phyloP scores from a whole-genome alignment of 2,797 vertebrate species.

The Prionace glauca region DNA sequence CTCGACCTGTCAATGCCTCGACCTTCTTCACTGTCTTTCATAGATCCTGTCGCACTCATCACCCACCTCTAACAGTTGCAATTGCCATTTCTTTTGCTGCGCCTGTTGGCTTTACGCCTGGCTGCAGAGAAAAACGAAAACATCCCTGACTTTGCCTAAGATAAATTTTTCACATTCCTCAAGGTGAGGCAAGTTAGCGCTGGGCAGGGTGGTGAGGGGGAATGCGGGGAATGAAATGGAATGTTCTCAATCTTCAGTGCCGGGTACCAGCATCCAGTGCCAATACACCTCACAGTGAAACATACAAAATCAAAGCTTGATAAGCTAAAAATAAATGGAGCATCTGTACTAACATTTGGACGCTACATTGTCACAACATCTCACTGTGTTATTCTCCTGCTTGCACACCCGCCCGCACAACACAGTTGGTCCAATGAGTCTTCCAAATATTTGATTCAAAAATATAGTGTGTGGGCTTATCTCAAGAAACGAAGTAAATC shows the following conservation, averaged over 20 bases:
- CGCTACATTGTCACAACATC: slow-evolving; percentile 7
- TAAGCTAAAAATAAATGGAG: slow-evolving; percentile 1
- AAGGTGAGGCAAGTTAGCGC: not conserved
- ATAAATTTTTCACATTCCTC: not conserved
- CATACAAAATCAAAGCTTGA: not conserved
- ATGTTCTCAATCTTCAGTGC: not conserved
- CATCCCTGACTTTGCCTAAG: not conserved
- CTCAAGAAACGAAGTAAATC: not conserved
- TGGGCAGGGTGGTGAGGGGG: too few relatives aligned
- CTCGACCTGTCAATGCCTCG: not conserved
- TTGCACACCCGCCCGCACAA: slow-evolving; percentile 17
- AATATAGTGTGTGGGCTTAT: slow-evolving; percentile 4
- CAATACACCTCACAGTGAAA: not conserved
- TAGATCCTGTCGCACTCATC: not conserved
- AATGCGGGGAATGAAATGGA: not conserved
- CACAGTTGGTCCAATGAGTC: slow-evolving; percentile 12
- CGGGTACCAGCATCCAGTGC: not conserved
- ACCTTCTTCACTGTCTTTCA: not conserved
- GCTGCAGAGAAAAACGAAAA: not conserved
- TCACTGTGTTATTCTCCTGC: not conserved
- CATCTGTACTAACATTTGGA: slow-evolving; percentile 27
- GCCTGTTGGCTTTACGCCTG: not conserved
- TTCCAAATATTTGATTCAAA: slow-evolving; percentile 27
- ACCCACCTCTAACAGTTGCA: not conserved
- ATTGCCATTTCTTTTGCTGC: not conserved